Evolutionary conservation across 2,113 vertebrate genomes (phyloP), one percentile per base, ranked within the genome.

Genomic region (Tachycineta bicolor): DNA sequence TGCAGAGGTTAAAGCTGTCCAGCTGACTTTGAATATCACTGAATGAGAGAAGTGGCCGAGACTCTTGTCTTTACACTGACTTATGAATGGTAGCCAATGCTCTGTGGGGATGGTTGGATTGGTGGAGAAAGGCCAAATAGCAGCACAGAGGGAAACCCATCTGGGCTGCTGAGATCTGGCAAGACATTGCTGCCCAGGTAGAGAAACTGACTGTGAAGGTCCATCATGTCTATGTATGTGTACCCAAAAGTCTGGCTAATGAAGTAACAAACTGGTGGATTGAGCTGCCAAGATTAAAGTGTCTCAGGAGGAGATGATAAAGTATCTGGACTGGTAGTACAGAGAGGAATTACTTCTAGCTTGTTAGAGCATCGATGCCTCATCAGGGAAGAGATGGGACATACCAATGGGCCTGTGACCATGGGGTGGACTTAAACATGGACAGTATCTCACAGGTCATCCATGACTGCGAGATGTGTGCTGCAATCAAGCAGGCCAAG

Each of bases 161-260:
- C 7, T 55, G 49, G 14, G 49, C 58, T 2, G 18, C 58, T 46
- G 49, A 83, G n/a, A 63, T 83, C 43, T 63, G 68, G 60, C 24
- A 58, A 53, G 34, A 34, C 31, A 13, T 65, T 5, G 6, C 34
- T 12, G 0, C 15, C 24, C 0, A 1, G 39, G 10, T 56, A n/a
- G 60, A 85, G 24, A 65, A 22, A 12, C 29, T 65, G 43, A 49
- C 52, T 22, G 3, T 47, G 60, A 43, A 39, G 6, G 34, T 67
- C 17, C 2, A 5, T 34, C n/a, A 9, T 5, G 5, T n/a, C 2
- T 2, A 16, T 22, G 12, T 11, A 5, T 1, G 17, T 3, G 6
- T 41, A 63, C 43, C 19, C 43, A 49, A 16, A 25, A 56, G n/a
- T 22, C 1, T 0, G 26, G 33, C 5, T 63, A 18, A 49, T 29